Conservation (phyloP, 2,797 vertebrate species). For the Poecile montanus region DNA sequence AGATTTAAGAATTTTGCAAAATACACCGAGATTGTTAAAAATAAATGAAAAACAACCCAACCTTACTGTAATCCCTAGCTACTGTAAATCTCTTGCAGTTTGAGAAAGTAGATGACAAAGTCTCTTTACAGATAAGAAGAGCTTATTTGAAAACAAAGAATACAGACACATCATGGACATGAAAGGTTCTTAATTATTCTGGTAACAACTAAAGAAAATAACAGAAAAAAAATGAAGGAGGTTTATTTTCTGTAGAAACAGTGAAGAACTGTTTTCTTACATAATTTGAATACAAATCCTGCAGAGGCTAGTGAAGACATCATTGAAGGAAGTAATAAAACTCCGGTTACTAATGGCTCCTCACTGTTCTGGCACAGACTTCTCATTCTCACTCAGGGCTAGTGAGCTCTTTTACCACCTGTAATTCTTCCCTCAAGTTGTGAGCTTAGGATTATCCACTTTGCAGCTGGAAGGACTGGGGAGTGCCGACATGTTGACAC, state of each 20-base stretch:
- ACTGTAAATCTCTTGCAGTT: neutral
- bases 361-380: neutral
- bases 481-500: accelerated
- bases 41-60: neutral
- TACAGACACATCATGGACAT: neutral
- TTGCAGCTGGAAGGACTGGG: neutral
- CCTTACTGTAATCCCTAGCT: neutral
- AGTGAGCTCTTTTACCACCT: neutral
- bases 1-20: neutral
- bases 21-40: neutral
- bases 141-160: constrained; percentile 19
- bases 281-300: neutral
- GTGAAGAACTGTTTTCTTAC: neutral
- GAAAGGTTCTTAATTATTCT: constrained; percentile 9
- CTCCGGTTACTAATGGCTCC: neutral
- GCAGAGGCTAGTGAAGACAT: neutral
- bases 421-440: neutral
- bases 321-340: neutral
- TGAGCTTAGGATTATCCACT: neutral
- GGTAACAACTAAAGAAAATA: neutral
- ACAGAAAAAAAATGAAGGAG: neutral
- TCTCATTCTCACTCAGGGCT: neutral
- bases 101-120: constrained; percentile 9
- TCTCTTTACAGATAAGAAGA: constrained; percentile 27
- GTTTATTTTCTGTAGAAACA: neutral